Evolutionary conservation across 1,140 invertebrate genomes (phyloP).

Genomic region (Diabrotica virgifera): DNA sequence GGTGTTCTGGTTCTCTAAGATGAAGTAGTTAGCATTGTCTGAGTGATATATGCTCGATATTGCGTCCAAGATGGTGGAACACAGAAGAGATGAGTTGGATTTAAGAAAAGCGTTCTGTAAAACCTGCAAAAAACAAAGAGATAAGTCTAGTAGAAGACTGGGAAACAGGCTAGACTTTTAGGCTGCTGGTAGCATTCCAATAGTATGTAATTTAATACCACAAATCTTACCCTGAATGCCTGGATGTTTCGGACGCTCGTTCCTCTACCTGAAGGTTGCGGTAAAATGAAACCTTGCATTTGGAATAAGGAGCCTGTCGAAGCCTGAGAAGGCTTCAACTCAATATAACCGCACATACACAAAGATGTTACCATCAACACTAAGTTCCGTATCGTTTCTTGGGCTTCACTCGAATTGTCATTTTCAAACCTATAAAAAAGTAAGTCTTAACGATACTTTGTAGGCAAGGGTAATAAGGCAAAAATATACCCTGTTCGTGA

Average conservation of each 20-base stretch:
- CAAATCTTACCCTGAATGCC: conserved; percentile 77
- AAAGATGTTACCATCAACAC: conserved; percentile 91
- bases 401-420: conserved; percentile 70
- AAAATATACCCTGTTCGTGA: too few species aligned
- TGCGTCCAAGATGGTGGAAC: conserved; percentile 89
- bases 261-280: conserved; percentile 85
- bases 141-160: not conserved
- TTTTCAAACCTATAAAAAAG: conserved; percentile 66
- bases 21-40: conserved; percentile 98
- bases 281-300: conserved; percentile 87
- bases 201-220: not conserved
- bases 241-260: conserved; percentile 89
- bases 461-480: too few species aligned
- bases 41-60: conserved; percentile 96
- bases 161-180: too few species aligned
- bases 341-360: conserved; percentile 89
- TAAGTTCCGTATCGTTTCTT: conserved; percentile 88
- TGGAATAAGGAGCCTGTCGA: conserved; percentile 88
- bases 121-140: conserved; percentile 61
- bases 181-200: too few species aligned
- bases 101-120: conserved; percentile 92
- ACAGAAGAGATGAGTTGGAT: conserved; percentile 78
- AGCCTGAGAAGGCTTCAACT: conserved; percentile 79
- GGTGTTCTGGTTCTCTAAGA: conserved; percentile 93
- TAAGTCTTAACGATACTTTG: not conserved